phyloP scores from a whole-genome alignment of 2,797 vertebrate species.

The Macroramphosus scolopax region DNA sequence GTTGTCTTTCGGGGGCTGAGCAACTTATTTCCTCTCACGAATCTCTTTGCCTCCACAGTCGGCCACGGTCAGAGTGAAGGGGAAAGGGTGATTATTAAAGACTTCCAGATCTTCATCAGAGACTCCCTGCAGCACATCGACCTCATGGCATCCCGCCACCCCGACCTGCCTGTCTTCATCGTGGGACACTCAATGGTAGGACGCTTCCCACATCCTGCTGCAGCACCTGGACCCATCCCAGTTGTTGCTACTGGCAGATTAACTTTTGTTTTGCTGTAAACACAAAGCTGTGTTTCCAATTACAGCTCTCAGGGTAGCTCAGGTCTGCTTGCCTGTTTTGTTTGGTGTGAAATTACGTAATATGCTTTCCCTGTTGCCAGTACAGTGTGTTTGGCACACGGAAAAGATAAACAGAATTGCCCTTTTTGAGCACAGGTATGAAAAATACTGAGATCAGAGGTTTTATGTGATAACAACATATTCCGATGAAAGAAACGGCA shows the following conservation, averaged over 20 bases:
- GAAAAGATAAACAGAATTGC: conserved; percentile 10
- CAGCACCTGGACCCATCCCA: background rate
- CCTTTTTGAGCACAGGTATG: too few relatives aligned
- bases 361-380: conserved; percentile 1
- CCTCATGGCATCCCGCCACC: conserved; percentile 83
- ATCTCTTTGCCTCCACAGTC: conserved; percentile 76
- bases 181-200: conserved; percentile 97
- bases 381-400: background rate
- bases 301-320: background rate
- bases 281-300: background rate
- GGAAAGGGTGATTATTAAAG: conserved; percentile 89
- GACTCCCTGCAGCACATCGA: conserved; percentile 92
- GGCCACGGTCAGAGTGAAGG: conserved; percentile 97
- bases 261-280: conserved; percentile 5
- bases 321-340: conserved; percentile 12
- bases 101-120: conserved; percentile 91
- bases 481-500: conserved; percentile 4
- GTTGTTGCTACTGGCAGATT: background rate
- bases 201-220: background rate
- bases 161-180: conserved; percentile 85
- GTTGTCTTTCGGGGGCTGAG: too few relatives aligned
- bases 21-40: too few relatives aligned
- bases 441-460: too few relatives aligned
- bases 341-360: conserved; percentile 18
- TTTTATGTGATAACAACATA: too few relatives aligned